Conservation (phyloP, 2,797 vertebrate genomes). For the Squalus acanthias region DNA sequence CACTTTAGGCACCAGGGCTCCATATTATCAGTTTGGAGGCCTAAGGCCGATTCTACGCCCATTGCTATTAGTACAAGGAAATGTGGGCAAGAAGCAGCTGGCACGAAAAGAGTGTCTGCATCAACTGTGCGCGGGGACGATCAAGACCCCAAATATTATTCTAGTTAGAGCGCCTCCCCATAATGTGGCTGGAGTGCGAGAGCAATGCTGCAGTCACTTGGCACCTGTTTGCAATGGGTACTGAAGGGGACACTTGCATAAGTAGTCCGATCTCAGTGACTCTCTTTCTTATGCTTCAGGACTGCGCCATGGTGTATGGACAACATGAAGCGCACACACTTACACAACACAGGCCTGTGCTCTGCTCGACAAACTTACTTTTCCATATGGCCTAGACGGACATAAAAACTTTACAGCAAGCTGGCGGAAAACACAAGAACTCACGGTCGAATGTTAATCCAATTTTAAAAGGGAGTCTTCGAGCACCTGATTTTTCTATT, state of each 20-base stretch:
- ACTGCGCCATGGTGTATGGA: neutral
- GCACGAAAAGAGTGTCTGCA: neutral
- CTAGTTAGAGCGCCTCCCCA: neutral
- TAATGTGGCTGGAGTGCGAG: neutral
- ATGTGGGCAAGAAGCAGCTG: neutral
- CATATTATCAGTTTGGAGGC: neutral
- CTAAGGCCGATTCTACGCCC: neutral
- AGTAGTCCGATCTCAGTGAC: neutral
- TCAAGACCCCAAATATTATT: neutral
- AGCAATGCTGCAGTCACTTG: neutral
- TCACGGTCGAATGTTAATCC: neutral
- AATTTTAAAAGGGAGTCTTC: neutral
- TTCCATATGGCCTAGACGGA: neutral
- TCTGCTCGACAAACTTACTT: neutral
- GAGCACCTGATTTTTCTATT: constrained; percentile 22
- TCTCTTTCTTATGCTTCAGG: neutral
- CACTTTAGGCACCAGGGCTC: neutral
- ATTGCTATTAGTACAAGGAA: neutral
- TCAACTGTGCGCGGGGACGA: neutral
- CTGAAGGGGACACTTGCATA: neutral
- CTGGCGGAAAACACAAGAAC: neutral
- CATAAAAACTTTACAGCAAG: constrained; percentile 31
- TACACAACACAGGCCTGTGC: neutral
- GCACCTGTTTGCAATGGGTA: too few species aligned
- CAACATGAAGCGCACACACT: neutral